Conservation (phyloP, 2,888 invertebrate species). For the Gonocerus acuteangulatus region DNA sequence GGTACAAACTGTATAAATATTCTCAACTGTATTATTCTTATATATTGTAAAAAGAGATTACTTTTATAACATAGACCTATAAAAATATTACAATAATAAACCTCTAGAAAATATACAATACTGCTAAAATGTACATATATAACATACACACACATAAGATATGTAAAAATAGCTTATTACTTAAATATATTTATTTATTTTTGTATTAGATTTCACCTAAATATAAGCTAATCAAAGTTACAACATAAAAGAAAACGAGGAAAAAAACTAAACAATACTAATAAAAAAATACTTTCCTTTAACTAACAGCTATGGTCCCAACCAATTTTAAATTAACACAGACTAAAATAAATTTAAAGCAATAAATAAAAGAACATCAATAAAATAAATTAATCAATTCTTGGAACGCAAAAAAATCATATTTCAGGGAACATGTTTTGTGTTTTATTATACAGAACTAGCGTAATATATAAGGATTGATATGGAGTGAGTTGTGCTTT, state of each 20-base stretch:
- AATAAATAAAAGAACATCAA: no score
- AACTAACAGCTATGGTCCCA: conserved; percentile 8
- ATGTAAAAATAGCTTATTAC: background rate
- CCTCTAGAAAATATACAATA: background rate
- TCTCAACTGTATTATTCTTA: background rate
- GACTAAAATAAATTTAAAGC: no score
- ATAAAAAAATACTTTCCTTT: background rate
- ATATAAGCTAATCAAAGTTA: no score
- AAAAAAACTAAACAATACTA: no score
- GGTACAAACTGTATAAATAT: background rate
- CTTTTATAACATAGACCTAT: background rate
- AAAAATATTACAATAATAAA: background rate
- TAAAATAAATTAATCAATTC: no score
- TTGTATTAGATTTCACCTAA: no score
- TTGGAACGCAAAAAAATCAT: no score
- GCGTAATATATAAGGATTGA: no score
- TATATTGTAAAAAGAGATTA: background rate
- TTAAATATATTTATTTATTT: background rate
- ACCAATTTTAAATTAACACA: conserved; percentile 1
- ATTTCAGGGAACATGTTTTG: no score
- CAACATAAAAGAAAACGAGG: no score
- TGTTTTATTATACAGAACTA: no score
- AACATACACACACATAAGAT: conserved; percentile 1
- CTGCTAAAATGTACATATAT: background rate
- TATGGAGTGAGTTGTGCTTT: no score